Conservation (phyloP, 1,140 invertebrate species). For the Chlorops oryzae region DNA sequence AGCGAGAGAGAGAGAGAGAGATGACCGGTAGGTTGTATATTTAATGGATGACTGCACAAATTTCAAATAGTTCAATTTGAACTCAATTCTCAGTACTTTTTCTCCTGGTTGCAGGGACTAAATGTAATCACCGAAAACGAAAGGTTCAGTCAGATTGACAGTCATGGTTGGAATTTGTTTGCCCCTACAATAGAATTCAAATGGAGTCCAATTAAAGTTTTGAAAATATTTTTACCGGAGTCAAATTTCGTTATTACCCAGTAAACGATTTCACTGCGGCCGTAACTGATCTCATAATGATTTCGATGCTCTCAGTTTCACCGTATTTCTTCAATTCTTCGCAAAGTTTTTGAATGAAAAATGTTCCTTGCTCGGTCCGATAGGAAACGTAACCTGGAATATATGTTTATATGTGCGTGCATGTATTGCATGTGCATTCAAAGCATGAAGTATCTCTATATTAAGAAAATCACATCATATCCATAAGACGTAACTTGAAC, state of each 20-base stretch:
- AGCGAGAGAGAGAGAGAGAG: not conserved
- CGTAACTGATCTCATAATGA: constrained; percentile 16
- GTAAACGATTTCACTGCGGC: too few relatives aligned
- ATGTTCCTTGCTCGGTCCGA: constrained; percentile 32
- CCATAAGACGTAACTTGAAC: not conserved
- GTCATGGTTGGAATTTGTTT: constrained; percentile 38
- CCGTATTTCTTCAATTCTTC: constrained; percentile 22
- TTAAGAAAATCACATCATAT: too few relatives aligned
- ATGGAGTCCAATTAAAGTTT: too few relatives aligned
- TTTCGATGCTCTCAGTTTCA: constrained; percentile 15
- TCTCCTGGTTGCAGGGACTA: too few relatives aligned
- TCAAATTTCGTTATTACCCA: too few relatives aligned
- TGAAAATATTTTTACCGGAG: too few relatives aligned
- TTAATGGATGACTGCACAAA: too few relatives aligned
- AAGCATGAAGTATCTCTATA: not conserved
- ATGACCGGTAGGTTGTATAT: not conserved
- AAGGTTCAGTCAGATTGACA: constrained; percentile 36
- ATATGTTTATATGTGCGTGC: not conserved
- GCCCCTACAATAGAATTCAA: constrained; percentile 19
- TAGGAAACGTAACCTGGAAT: constrained; percentile 32
- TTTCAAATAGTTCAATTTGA: too few relatives aligned
- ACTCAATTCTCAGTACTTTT: too few relatives aligned
- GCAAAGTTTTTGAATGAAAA: constrained; percentile 38
- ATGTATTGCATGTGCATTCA: constrained; percentile 4
- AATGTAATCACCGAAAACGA: constrained; percentile 35